Percentiles rank a stretch among this genome's conserved stretches.
Conservation (phyloP, 2,888 invertebrate species). For the Tetanocera ferruginea region DNA sequence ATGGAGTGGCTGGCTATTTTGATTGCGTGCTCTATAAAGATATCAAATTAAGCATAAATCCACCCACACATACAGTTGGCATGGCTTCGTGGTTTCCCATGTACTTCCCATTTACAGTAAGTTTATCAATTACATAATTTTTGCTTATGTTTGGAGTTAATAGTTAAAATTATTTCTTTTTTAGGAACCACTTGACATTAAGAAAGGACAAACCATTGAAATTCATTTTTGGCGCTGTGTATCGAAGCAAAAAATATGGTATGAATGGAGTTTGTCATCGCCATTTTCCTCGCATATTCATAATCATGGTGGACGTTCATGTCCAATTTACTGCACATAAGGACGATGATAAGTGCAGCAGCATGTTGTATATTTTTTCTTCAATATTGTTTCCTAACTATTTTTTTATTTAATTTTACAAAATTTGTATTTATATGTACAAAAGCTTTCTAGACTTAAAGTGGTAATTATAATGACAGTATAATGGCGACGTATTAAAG, state of each 20-base stretch:
- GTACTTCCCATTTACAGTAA: slow-evolving; percentile 88
- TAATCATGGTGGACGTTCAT: slow-evolving; percentile 63
- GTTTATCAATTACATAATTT: slow-evolving; percentile 46
- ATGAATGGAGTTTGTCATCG: slow-evolving; percentile 84
- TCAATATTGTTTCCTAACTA: not conserved
- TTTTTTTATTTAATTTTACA: not conserved
- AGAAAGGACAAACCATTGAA: slow-evolving; percentile 78
- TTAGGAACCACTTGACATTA: slow-evolving; percentile 72
- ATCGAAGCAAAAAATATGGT: slow-evolving; percentile 89
- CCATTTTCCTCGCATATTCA: slow-evolving; percentile 61
- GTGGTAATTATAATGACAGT: not conserved
- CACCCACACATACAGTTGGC: slow-evolving; percentile 87
- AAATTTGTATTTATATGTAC: too few relatives aligned
- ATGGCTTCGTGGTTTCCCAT: slow-evolving; percentile 99
- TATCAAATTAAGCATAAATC: slow-evolving; percentile 89
- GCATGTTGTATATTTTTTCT: not conserved
- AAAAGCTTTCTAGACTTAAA: not conserved
- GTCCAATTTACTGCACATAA: slow-evolving; percentile 58
- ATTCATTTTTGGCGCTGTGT: slow-evolving; percentile 91
- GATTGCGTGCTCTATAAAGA: slow-evolving; percentile 88
- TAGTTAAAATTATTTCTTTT: slow-evolving; percentile 27
- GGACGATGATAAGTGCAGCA: not conserved
- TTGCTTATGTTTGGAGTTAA: not conserved
- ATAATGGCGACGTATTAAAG: too few relatives aligned
- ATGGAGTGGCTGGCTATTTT: slow-evolving; percentile 97